These are phyloP conservation scores for Drosophila ustulata DNA, from an alignment of 2,888 invertebrate genomes.

Conservation along the genomic window DNA sequence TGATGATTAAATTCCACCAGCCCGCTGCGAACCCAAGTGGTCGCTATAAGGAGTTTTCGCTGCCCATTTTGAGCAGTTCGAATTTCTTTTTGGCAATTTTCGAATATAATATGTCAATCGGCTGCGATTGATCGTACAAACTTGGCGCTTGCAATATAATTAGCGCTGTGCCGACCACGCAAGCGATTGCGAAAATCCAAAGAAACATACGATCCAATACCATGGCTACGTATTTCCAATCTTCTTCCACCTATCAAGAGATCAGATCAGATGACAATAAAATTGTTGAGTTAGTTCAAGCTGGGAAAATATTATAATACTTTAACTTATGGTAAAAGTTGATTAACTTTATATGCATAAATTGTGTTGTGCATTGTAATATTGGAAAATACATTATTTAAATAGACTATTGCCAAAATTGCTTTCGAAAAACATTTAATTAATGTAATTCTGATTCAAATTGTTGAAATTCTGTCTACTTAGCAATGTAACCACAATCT, in stretches of 20 bases:
- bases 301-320: too few species aligned
- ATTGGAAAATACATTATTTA: neutral
- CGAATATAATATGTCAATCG: conserved; percentile 95
- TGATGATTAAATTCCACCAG: conserved; percentile 89
- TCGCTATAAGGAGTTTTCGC: conserved; percentile 85
- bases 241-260: conserved; percentile 94
- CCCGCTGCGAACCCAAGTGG: conserved; percentile 86
- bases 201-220: conserved; percentile 98
- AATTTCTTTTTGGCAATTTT: conserved; percentile 96
- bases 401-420: neutral
- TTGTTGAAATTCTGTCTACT: neutral
- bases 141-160: conserved; percentile 96
- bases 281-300: too few species aligned
- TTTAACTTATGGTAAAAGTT: too few species aligned
- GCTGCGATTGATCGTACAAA: conserved; percentile 95
- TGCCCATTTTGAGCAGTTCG: conserved; percentile 94
- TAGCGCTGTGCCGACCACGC: conserved; percentile 94
- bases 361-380: too few species aligned
- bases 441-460: neutral
- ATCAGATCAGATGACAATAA: neutral
- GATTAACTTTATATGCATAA: too few species aligned
- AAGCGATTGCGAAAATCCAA: conserved; percentile 97
- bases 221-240: conserved; percentile 99
- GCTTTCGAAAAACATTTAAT: conserved; percentile 3
- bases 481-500: conserved; percentile 5